Evolutionary conservation across 2,113 vertebrate genomes (phyloP), one percentile per base, ranked within the genome.

Genomic region (Nanorana parkeri): DNA sequence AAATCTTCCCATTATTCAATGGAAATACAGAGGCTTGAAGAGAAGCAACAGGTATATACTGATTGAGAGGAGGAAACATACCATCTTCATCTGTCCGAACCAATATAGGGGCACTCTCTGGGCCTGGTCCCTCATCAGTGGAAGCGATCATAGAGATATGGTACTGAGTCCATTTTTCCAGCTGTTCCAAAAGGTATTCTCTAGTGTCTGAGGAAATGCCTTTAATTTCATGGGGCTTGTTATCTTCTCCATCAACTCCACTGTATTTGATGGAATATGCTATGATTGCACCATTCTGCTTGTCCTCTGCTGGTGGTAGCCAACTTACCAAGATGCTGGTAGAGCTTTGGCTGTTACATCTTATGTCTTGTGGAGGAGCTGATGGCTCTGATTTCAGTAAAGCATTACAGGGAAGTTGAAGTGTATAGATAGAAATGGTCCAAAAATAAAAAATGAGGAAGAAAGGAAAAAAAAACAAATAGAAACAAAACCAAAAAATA

Each of bases 141-240:
- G 97, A 95, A 89, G 97, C 98, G 80, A 91, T 95, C 91, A 99
- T 95, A 72, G 95, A 96, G 90, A 99, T 95, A 52, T 91, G 94
- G 91, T 99, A 99, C 84, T 98, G 95, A 90, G 96, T 98, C 97
- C 97, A 99, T 95, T 99, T 99, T 92, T 99, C 97, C 96, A 99
- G 95, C 85, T 97, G 95, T 94, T 98, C 97, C 96, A 99, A 96
- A 95, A 97, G 94, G 92, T 96, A 96, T 71, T 94, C 93, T 73
- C 92, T 93, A 91, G 86, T 96, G 91, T 98, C 96, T 73, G 96
- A 91, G 75, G 95, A 92, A 86, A 99, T 96, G 92, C 91, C 93
- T 87, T 90, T 88, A 93, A 97, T 92, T 88, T 95, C 93, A 21
- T 78, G 93, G 81, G 92, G 77, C 26, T 95, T 89, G 55, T 92